Percentiles rank a stretch among this genome's conserved stretches.
Evolutionary conservation across 2,888 invertebrate species (phyloP).

Genomic region (Polyploca ridens): DNA sequence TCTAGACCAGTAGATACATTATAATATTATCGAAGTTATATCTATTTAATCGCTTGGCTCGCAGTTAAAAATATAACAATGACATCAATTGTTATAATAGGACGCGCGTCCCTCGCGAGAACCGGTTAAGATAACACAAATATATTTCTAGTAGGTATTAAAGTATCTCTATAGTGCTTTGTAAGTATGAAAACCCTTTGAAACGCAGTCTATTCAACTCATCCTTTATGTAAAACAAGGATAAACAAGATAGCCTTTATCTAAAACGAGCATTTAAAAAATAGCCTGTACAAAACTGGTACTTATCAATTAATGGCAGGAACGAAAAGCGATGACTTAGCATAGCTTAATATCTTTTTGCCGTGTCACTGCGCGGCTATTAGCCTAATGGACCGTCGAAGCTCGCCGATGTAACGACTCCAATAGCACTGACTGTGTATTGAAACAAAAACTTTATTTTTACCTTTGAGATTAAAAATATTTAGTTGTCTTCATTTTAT

Average conservation of each 20-base stretch:
- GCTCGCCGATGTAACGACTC: conserved; percentile 54
- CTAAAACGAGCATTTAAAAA: conserved; percentile 33
- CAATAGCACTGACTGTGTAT: conserved; percentile 54
- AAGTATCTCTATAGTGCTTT: background rate
- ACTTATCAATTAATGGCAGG: conserved; percentile 71
- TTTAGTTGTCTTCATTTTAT: background rate
- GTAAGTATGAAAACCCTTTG: background rate
- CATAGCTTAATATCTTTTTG: conserved; percentile 74
- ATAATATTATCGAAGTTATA: no score
- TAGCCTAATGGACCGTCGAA: conserved; percentile 72
- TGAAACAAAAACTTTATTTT: conserved; percentile 50
- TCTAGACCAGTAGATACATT: no score
- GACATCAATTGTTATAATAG: no score
- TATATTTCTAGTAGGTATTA: background rate
- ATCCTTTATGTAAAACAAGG: conserved; percentile 3
- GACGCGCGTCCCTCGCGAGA: no score
- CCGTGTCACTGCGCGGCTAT: conserved; percentile 74
- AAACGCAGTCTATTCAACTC: background rate
- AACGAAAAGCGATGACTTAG: conserved; percentile 70
- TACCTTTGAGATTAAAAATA: conserved; percentile 26
- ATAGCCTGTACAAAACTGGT: conserved; percentile 52
- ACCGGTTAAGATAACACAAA: background rate
- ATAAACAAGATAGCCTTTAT: conserved; percentile 25
- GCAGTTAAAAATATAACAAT: no score
- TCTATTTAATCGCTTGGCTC: no score